These are phyloP conservation scores for Lycia hirtaria DNA, from an alignment of 2,888 invertebrate species.

Conservation along the genomic window DNA sequence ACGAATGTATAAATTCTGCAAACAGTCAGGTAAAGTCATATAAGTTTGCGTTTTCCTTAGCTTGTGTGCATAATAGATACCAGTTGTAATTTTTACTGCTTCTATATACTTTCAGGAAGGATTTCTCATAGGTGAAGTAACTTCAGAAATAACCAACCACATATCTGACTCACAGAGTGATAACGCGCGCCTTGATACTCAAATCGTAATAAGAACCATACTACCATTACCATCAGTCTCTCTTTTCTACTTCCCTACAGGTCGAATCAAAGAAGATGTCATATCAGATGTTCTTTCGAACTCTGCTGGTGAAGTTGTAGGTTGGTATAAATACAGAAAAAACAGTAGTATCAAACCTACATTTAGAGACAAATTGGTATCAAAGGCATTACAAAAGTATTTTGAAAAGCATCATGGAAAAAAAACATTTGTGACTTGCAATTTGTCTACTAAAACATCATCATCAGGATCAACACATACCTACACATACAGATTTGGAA, in stretches of 20 bases:
- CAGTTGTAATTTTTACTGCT: neutral
- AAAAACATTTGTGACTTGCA: conserved; percentile 87
- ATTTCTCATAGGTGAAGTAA: conserved; percentile 88
- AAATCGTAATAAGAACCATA: conserved; percentile 86
- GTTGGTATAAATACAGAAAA: conserved; percentile 88
- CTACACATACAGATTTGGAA: conserved; percentile 87
- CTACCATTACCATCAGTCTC: conserved; percentile 85
- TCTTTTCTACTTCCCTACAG: conserved; percentile 85
- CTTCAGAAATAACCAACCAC: conserved; percentile 87
- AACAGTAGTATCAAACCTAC: conserved; percentile 84
- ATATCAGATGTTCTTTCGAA: conserved; percentile 81
- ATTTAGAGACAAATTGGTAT: conserved; percentile 86
- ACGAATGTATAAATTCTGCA: conserved; percentile 87
- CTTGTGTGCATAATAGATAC: neutral
- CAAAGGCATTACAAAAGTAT: conserved; percentile 86
- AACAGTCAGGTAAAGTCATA: conserved; percentile 82
- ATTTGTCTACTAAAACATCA: conserved; percentile 83
- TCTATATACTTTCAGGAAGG: conserved; percentile 75
- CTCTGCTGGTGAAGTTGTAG: conserved; percentile 85
- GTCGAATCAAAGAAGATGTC: conserved; percentile 84
- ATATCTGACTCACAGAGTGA: conserved; percentile 89
- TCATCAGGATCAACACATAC: conserved; percentile 85
- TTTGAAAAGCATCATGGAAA: conserved; percentile 82
- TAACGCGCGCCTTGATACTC: conserved; percentile 85
- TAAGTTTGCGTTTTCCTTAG: neutral